These are phyloP conservation scores for Leiothrix lutea DNA, from an alignment of 2,113 vertebrate genomes.

Conservation along the genomic window DNA sequence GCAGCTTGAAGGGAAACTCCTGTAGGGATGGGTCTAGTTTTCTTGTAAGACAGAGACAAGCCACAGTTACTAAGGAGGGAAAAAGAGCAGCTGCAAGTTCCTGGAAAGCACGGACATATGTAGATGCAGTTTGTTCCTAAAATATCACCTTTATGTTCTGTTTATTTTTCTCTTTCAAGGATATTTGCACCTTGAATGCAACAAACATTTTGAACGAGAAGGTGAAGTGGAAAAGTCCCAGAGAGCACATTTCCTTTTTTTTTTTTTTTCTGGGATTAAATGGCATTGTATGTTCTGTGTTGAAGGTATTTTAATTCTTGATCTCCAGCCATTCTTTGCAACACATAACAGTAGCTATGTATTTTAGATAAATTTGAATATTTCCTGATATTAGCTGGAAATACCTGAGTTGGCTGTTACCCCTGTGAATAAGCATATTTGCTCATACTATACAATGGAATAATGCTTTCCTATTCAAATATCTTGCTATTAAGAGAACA, in stretches of 20 bases:
- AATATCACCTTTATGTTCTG: background rate
- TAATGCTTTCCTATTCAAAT: background rate
- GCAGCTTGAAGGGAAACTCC: background rate
- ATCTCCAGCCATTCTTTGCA: background rate
- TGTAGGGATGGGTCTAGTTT: background rate
- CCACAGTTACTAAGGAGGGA: background rate
- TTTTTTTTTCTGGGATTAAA: background rate
- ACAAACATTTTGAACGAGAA: background rate
- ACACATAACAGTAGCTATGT: background rate
- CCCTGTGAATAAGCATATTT: background rate
- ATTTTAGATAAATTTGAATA: background rate
- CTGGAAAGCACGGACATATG: background rate
- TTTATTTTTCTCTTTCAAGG: background rate
- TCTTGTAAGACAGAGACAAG: background rate
- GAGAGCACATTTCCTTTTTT: background rate
- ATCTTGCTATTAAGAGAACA: background rate
- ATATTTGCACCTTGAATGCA: background rate
- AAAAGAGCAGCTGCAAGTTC: background rate
- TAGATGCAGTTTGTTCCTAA: background rate
- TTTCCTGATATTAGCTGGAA: background rate
- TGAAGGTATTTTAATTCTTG: background rate
- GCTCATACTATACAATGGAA: background rate
- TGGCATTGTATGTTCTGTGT: conserved; percentile 8
- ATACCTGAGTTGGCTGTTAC: background rate
- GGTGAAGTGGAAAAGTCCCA: background rate